Base-by-base conservation (phyloP, 2,797 vertebrate species). In the Pantherophis vulpinus region DNA sequence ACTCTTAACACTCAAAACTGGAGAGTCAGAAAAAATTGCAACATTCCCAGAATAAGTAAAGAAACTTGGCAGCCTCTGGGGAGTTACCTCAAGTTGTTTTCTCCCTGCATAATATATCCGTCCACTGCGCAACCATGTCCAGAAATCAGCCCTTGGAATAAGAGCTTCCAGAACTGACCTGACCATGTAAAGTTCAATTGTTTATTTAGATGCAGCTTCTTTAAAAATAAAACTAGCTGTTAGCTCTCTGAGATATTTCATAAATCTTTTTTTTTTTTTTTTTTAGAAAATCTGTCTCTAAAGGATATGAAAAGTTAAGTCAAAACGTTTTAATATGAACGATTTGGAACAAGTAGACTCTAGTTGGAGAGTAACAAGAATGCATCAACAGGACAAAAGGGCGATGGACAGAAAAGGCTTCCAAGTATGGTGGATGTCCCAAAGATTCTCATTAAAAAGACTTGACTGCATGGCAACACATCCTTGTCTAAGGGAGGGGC, bases 231-330 rank as follows among this genome's bases (percentile, higher is more conserved):
- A 91, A 83, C 32, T 83, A 79, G 51, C 51, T 18, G n/a, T 32
- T 91, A 60, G 66, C 87, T 89, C 86, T 93, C 51, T 47, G 58
- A 89, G 51, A 63, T 59, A 92, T 94, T 94, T 91, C 83, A 91
- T 55, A 95, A 95, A 95, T 94, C 0, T 4, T 93, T 79, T 74
- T 79, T 60, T 60, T 96, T 23, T 32, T 63, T 29, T 96, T 23
- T 32, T 66, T 29, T n/a, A 66, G 61, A 66, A 66, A 98, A 97
- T 95, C 56, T 96, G 95, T 95, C 95, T 97, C 92, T 96, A 91
- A 95, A 96, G 96, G 96, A 96, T 97, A 97, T 91, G 98, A 98
- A 98, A 97, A 95, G 94, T 60, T 92, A 90, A 96, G 94, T 96
- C 92, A 97, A 97, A 97, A 96, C 27, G 91, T 56, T 93, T 93